Base-by-base conservation (phyloP, 2,888 invertebrate genomes). In the Agriopis aurantiaria region DNA sequence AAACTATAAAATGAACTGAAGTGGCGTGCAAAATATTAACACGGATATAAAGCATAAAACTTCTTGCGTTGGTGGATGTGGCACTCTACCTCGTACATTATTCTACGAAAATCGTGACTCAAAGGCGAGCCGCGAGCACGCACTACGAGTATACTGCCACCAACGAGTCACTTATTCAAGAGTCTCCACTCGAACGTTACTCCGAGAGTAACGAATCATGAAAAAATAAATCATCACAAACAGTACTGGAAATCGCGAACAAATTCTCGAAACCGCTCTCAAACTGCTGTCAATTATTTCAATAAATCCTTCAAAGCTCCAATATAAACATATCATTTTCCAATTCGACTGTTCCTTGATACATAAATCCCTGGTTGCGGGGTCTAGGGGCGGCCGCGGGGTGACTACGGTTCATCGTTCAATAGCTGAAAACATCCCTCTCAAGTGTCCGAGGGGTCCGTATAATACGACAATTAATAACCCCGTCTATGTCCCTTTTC, bases 381-480 rank as follows among this genome's bases (percentile, higher is more conserved):
- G 69, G 68, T 70, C 62, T 46, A 33, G 52, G 61, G 62, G 45
- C n/a, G 17, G 23, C 43, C 53, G 33, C 33, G 68, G 72, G 71
- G 69, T 73, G 70, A 71, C 65, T 70, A 53, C 57, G 58, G 68
- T 71, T 71, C 71, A 69, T 63, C 74, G 60, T 64, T 72, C 70
- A 68, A 71, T 71, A 65, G 68, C 60, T 71, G 71, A 62, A 57
- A 69, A 74, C 68, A 71, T 71, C 62, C 69, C 60, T 58, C 61
- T 62, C 67, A 67, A 67, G 66, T 67, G 70, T 67, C 69, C 71
- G 65, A 65, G 61, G 74, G 65, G 73, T 59, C 73, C 65, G 84
- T 81, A 85, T 85, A 85, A 84, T 84, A 82, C 80, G 77, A 78
- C 82, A 83, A 85, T 85, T 85, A 84, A 84, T 83, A 82, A 79